Percentiles rank a stretch among this genome's conserved stretches.
phyloP scores from a whole-genome alignment of 53 echinoderm and acorn worm genomes.

The Paracentrotus lividus region DNA sequence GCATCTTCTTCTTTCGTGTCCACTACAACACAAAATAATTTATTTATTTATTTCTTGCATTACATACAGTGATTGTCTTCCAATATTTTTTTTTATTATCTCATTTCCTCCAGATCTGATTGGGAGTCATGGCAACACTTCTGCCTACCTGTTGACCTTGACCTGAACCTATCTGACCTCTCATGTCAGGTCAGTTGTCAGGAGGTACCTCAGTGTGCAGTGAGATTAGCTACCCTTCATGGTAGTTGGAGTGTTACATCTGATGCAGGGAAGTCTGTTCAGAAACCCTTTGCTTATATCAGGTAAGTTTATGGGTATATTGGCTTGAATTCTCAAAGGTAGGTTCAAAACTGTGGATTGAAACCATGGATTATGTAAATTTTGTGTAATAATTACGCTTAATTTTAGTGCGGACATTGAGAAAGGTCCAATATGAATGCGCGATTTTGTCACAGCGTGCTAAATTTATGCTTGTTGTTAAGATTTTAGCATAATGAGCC shows the following conservation, averaged over 20 bases:
- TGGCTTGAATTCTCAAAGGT: neutral
- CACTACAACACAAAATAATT: too few relatives aligned
- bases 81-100: neutral
- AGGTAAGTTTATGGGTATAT: slow-evolving; percentile 49
- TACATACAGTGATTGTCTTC: too few relatives aligned
- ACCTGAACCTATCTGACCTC: slow-evolving; percentile 80
- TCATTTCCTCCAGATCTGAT: slow-evolving; percentile 34
- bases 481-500: too few relatives aligned
- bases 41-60: too few relatives aligned
- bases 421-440: too few relatives aligned
- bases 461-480: too few relatives aligned
- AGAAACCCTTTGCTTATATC: slow-evolving; percentile 81
- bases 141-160: slow-evolving; percentile 81
- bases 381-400: too few relatives aligned
- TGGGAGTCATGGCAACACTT: slow-evolving; percentile 77
- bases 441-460: too few relatives aligned
- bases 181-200: slow-evolving; percentile 83
- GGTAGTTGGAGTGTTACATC: slow-evolving; percentile 80
- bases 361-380: too few relatives aligned
- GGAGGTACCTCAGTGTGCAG: slow-evolving; percentile 78
- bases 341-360: too few relatives aligned
- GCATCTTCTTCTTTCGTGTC: too few relatives aligned
- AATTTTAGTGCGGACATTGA: too few relatives aligned
- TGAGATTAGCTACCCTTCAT: slow-evolving; percentile 73
- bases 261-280: slow-evolving; percentile 76